A percentile compares a stretch with the other conserved stretches of the same genome.
Evolutionary conservation across 2,797 vertebrate species (phyloP).

Genomic region (Brachyrhaphis roseni): DNA sequence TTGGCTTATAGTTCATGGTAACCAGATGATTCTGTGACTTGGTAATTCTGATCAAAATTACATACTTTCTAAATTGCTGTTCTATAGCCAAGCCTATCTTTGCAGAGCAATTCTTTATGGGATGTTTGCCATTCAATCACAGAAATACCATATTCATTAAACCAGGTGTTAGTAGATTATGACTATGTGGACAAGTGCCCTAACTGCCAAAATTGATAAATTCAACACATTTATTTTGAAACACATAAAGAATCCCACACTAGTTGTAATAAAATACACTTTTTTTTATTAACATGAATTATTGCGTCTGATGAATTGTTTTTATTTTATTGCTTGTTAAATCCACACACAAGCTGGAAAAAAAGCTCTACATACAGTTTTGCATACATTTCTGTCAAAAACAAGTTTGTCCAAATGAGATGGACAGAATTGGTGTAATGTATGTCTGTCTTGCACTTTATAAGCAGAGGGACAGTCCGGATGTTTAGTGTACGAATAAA

Average conservation of each 20-base stretch:
- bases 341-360: constrained; percentile 45
- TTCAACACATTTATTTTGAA: not conserved
- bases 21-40: not conserved
- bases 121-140: not conserved
- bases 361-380: constrained; percentile 36
- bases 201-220: not conserved
- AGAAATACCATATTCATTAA: not conserved
- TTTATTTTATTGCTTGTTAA: constrained; percentile 61
- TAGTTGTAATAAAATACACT: constrained; percentile 47
- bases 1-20: not conserved
- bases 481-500: constrained; percentile 16
- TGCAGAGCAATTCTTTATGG: not conserved
- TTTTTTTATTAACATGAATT: constrained; percentile 43
- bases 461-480: constrained; percentile 10
- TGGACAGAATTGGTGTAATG: not conserved
- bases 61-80: not conserved
- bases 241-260: constrained; percentile 17
- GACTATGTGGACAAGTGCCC: not conserved
- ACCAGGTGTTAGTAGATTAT: not conserved
- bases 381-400: constrained; percentile 51
- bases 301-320: constrained; percentile 26
- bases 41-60: not conserved
- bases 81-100: not conserved
- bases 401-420: constrained; percentile 35
- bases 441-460: constrained; percentile 18